Conservation (phyloP, 2,888 invertebrate genomes). For the Macaria notata region DNA sequence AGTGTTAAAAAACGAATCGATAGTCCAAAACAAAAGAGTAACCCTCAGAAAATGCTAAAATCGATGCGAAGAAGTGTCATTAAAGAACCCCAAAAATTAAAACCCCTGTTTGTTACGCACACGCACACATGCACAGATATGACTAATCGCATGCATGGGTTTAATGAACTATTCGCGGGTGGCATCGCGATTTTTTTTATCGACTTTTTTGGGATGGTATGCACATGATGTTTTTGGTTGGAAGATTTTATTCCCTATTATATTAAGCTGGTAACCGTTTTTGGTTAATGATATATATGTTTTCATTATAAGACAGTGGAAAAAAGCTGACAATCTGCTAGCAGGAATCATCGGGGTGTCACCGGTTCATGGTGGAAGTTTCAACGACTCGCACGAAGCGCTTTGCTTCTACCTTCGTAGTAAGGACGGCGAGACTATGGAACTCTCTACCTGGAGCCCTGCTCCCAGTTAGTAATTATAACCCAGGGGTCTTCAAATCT, state of each 20-base stretch:
- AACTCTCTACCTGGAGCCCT: no score
- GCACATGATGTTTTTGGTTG: constrained; percentile 12
- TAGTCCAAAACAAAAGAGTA: constrained; percentile 75
- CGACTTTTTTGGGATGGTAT: constrained; percentile 13
- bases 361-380: no score
- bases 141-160: constrained; percentile 48
- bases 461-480: no score
- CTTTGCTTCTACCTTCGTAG: no score
- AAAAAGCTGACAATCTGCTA: no score
- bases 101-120: constrained; percentile 57
- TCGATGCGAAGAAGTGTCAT: constrained; percentile 81
- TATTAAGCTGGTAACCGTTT: neutral
- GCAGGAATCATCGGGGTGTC: no score
- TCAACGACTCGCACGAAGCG: no score
- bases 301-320: no score
- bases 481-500: no score
- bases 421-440: no score
- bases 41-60: constrained; percentile 76
- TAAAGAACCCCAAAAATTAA: constrained; percentile 81
- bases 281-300: no score
- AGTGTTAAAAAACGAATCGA: constrained; percentile 60
- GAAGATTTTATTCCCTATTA: neutral
- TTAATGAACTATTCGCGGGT: constrained; percentile 39
- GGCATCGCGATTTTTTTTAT: constrained; percentile 22
- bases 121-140: constrained; percentile 48